Evolutionary conservation across 2,113 vertebrate genomes (phyloP), one percentile per base, ranked within the genome.

Genomic region (Glaucomys volans): DNA sequence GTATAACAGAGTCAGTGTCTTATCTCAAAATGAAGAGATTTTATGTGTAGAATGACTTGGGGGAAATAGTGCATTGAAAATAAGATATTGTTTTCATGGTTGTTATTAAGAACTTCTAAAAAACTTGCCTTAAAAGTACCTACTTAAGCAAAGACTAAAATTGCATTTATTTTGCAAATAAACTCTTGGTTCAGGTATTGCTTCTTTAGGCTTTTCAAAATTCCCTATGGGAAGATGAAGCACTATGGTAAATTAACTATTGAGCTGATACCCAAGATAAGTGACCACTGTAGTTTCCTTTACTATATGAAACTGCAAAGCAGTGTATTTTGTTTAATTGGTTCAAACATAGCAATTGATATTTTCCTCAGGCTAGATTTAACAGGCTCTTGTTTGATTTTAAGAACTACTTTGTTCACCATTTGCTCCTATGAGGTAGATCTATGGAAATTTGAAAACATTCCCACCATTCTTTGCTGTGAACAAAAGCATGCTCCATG

Each of bases 321-420:
- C 64, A 69, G 47, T 62, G 30, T 74, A 75, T 88, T 69, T 62
- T 32, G 11, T 72, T 79, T 87, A 81, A 71, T 74, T 50, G 30
- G 37, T 59, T 86, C 59, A 74, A 47, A 89, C 40, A 64, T 42
- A 83, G 75, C 20, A 90, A 83, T 54, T 90, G 66, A 64, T 77
- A 69, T 83, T 87, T 79, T 97, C 79, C 59, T 91, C 83, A 20
- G 52, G 47, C 74, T 91, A 89, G n/a, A 59, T 10, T 52, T 83
- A 87, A 90, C 52, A 44, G 12, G n/a, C 44, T 93, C 28, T 17
- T 17, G 8, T 85, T 81, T 76, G 47, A 44, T 59, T 83, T 66
- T 80, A 47, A 79, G 86, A 92, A 67, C 5, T 37, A 37, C 47
- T 79, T 95, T 92, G 50, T 79, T 83, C 32, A 59, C 72, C 42